phyloP scores from a whole-genome alignment of 2,113 vertebrate genomes.

The Heptranchias perlo region DNA sequence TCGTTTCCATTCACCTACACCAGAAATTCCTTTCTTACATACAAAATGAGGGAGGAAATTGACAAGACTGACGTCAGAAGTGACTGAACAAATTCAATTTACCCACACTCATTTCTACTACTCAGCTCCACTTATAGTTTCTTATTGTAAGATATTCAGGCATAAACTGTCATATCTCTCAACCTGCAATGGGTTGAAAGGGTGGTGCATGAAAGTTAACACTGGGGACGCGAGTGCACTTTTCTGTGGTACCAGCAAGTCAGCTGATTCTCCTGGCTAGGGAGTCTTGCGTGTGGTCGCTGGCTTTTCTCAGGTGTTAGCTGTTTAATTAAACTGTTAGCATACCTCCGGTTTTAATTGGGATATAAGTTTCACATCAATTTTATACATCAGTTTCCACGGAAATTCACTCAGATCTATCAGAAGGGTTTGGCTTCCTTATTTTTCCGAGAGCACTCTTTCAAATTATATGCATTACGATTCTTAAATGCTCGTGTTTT shows the following conservation, averaged over 20 bases:
- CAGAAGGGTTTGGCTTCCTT: not conserved
- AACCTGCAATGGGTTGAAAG: not conserved
- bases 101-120: not conserved
- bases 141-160: not conserved
- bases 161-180: too few relatives aligned
- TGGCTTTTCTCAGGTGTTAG: not conserved
- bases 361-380: not conserved
- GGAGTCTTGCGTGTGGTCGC: not conserved
- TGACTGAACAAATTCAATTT: not conserved
- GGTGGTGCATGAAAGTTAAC: not conserved
- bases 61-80: not conserved
- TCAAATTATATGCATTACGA: not conserved
- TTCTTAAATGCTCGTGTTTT: not conserved
- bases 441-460: not conserved
- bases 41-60: conserved; percentile 11
- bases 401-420: not conserved
- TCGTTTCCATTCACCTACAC: conserved; percentile 41
- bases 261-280: not conserved
- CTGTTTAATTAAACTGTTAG: not conserved
- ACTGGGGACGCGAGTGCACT: not conserved
- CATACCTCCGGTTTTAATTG: not conserved
- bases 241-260: not conserved
- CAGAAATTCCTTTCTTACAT: conserved; percentile 31
- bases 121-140: not conserved
- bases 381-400: not conserved